These are phyloP conservation scores for Elmis aenea DNA, from an alignment of 2,888 invertebrate species.

Conservation along the genomic window DNA sequence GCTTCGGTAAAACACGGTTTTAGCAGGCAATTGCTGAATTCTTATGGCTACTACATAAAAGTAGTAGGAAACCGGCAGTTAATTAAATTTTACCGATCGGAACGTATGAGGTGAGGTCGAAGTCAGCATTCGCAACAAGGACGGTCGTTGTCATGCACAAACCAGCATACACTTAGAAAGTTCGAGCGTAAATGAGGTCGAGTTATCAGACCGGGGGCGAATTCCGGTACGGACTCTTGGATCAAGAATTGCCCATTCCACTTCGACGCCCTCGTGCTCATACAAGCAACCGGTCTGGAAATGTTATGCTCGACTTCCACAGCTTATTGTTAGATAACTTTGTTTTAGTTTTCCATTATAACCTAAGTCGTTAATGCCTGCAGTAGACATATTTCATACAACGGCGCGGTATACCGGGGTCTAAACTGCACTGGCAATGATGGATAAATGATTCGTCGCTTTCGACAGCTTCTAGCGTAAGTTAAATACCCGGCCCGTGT, in stretches of 20 bases:
- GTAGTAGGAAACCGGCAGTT: constrained; percentile 3
- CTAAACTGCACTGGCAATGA: no score
- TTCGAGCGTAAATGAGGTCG: constrained; percentile 28
- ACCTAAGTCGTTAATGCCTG: constrained; percentile 23
- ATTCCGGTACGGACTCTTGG: constrained; percentile 28
- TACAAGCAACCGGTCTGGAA: constrained; percentile 31
- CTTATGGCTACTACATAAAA: no score
- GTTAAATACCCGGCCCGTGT: no score
- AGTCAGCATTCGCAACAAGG: constrained; percentile 23
- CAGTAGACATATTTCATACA: no score
- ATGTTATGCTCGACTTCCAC: constrained; percentile 29
- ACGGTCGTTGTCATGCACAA: constrained; percentile 24
- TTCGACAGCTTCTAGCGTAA: no score
- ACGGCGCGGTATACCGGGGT: no score
- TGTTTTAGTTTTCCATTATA: constrained; percentile 29
- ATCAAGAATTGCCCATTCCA: constrained; percentile 31
- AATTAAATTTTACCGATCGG: constrained; percentile 9
- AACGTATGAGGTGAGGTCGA: constrained; percentile 12
- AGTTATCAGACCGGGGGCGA: constrained; percentile 29
- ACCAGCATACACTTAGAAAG: constrained; percentile 19
- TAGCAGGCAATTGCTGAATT: no score
- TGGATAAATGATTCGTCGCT: no score
- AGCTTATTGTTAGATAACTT: constrained; percentile 29
- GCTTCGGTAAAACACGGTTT: no score
- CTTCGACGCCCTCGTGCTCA: constrained; percentile 28